Evolutionary conservation across 2,113 vertebrate species (phyloP), one percentile per base, ranked within the genome.

Genomic region (Malurus alboscapulatus): DNA sequence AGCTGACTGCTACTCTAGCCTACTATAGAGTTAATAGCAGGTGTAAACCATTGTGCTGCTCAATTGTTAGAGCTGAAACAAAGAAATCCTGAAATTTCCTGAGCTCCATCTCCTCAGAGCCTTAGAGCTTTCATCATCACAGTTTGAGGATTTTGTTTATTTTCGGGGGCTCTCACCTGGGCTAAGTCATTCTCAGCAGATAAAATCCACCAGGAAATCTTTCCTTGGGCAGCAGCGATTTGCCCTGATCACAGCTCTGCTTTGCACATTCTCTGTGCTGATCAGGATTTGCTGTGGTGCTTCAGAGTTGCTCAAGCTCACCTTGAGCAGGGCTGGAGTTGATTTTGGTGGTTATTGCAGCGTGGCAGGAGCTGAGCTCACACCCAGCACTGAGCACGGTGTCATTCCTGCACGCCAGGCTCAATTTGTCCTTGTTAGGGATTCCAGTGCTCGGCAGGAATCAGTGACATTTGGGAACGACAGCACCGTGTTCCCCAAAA

Each of bases 61-160:
- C 59, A 32, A 10, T 54, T 66, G 61, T 54, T 54, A 63, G 58
- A 82, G 45, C 38, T 68, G 76, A 96, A 92, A 91, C 82, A 81
- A 87, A 92, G 45, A 67, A 26, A 10, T 58, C 73, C 57, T 42
- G 83, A 87, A 38, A 88, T 87, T 88, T 88, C 77, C 88, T 50
- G 61, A 58, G 62, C 67, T 79, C 15, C 45, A 58, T 12, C 34
- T 77, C 71, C 66, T 88, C 7, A 4, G 38, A 75, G 44, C 24
- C 58, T 82, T 30, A 57, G 21, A 92, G 61, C 9, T 85, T 92
- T 85, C 81, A 79, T 73, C 85, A 76, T 67, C 32, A 4, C 42
- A 91, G 71, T 74, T 36, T 66, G 87, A 88, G 54, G 66, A 84
- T 92, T 95, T 68, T 90, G 77, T 81, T 94, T 92, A 67, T 94